phyloP scores from a whole-genome alignment of 2,113 vertebrate genomes.

The Verasper variegatus region DNA sequence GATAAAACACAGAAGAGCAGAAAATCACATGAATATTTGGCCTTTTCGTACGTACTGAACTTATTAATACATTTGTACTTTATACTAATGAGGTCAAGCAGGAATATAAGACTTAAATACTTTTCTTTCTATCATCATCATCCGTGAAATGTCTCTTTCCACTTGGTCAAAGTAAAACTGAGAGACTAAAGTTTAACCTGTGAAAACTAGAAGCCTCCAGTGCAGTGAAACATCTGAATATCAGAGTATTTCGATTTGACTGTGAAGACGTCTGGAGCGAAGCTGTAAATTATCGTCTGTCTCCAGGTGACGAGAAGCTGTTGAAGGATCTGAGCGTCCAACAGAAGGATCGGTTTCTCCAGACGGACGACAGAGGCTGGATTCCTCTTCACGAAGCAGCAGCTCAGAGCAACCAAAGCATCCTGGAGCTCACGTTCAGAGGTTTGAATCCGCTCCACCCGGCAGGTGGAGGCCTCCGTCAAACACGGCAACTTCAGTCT shows the following conservation, averaged over 20 bases:
- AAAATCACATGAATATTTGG: no score
- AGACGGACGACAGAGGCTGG: slow-evolving; percentile 85
- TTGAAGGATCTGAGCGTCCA: slow-evolving; percentile 58
- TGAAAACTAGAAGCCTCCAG: no score
- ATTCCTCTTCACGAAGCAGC: slow-evolving; percentile 92
- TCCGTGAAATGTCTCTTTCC: no score
- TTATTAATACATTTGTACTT: no score
- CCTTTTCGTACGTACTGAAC: no score
- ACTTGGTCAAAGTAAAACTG: no score
- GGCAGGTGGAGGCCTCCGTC: background rate
- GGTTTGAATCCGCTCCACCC: slow-evolving; percentile 70
- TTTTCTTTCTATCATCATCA: no score
- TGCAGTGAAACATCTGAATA: no score
- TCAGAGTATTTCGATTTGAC: background rate
- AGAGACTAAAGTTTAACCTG: no score
- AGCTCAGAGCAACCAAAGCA: slow-evolving; percentile 84
- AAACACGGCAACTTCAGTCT: background rate
- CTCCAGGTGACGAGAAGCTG: slow-evolving; percentile 71
- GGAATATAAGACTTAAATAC: no score
- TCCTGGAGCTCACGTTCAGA: slow-evolving; percentile 88
- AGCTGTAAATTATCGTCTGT: background rate
- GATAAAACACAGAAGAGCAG: no score
- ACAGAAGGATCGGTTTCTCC: slow-evolving; percentile 66
- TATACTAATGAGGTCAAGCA: no score
- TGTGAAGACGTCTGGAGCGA: background rate